A percentile compares a stretch with the other conserved stretches of the same genome.
phyloP scores from a whole-genome alignment of 2,113 vertebrate genomes.

The Malurus alboscapulatus region DNA sequence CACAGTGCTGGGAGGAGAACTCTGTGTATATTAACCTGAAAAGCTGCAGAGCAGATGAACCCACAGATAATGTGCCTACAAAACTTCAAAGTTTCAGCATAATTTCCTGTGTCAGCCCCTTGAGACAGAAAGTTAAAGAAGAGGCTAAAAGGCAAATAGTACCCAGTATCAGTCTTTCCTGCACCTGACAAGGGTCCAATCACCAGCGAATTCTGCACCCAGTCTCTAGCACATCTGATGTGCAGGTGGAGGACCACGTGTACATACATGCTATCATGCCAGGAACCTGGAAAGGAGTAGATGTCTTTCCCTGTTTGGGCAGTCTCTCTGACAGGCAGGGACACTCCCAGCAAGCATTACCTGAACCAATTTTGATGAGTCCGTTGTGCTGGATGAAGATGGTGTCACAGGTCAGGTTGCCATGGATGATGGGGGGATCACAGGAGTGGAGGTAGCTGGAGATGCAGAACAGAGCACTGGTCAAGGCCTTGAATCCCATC shows the following conservation, averaged over 20 bases:
- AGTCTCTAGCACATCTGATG: no score
- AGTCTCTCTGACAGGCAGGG: neutral
- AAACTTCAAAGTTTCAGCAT: neutral
- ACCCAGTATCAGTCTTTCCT: neutral
- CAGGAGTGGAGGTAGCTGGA: conserved; percentile 96
- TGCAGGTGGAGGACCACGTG: neutral
- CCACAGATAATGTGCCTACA: neutral
- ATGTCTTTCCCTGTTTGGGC: neutral
- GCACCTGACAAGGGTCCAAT: neutral
- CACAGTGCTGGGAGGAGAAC: neutral
- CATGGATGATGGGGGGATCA: conserved; percentile 96
- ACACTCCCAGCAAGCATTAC: conserved; percentile 63
- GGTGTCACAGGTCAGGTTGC: conserved; percentile 98
- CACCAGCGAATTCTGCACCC: neutral
- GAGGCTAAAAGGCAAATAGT: neutral
- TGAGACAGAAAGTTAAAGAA: neutral
- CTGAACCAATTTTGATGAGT: conserved; percentile 98
- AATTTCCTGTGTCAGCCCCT: neutral
- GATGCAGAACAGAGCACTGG: neutral
- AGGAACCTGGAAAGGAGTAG: neutral
- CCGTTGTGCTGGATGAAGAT: conserved; percentile 99
- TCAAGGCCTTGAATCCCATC: conserved; percentile 25
- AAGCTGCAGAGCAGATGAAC: neutral
- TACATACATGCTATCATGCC: neutral
- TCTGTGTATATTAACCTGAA: neutral